Evolutionary conservation across 1,140 invertebrate species (phyloP).

Genomic region (Drosophila kepulauana): DNA sequence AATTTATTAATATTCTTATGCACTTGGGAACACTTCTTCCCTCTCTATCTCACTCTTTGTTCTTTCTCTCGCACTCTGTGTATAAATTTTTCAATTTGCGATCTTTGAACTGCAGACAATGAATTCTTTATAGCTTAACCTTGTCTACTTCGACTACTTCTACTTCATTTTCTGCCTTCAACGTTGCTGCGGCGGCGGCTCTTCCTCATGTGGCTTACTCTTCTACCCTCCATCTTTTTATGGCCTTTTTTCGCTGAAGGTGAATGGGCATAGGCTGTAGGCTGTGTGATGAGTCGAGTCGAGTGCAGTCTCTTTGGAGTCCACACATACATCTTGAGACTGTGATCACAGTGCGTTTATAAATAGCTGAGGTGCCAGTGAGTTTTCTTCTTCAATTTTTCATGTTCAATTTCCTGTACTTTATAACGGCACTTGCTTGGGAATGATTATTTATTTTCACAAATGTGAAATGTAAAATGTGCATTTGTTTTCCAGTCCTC

Average conservation of each 20-base stretch:
- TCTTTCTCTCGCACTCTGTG: slow-evolving; percentile 27
- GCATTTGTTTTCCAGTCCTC: slow-evolving; percentile 5
- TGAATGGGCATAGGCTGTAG: slow-evolving; percentile 21
- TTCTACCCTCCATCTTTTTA: slow-evolving; percentile 2
- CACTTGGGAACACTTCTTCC: slow-evolving; percentile 55
- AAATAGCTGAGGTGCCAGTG: slow-evolving; percentile 32
- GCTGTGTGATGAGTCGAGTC: slow-evolving; percentile 9
- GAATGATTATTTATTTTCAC: slow-evolving; percentile 27
- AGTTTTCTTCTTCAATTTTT: slow-evolving; percentile 34
- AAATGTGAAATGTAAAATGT: slow-evolving; percentile 30
- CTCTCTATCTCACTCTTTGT: background rate
- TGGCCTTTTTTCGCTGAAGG: slow-evolving; percentile 29
- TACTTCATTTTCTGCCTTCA: slow-evolving; percentile 8
- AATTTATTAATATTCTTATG: slow-evolving; percentile 82
- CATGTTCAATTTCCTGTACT: slow-evolving; percentile 61
- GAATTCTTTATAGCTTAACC: slow-evolving; percentile 82
- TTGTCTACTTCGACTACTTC: slow-evolving; percentile 63
- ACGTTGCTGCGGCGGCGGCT: background rate
- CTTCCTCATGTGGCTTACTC: slow-evolving; percentile 32
- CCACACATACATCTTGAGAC: background rate
- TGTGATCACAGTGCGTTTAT: slow-evolving; percentile 42
- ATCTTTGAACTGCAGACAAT: slow-evolving; percentile 79
- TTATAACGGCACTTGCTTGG: slow-evolving; percentile 50
- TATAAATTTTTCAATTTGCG: slow-evolving; percentile 81
- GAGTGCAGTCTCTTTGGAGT: slow-evolving; percentile 2